Conservation (phyloP, 2,888 invertebrate genomes). For the Xanthorhoe spadicearia region DNA sequence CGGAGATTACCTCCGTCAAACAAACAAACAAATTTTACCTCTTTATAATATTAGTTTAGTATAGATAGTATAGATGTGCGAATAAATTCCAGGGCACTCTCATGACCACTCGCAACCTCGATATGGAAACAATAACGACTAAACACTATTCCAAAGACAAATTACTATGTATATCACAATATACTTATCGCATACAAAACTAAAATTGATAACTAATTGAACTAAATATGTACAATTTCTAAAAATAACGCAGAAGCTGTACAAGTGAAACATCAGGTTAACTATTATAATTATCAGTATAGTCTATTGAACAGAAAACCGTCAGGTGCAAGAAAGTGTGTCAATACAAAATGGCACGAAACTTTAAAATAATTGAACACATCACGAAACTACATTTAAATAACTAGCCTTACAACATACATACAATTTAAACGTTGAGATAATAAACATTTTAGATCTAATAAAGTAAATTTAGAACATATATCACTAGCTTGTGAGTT, state of each 20-base stretch:
- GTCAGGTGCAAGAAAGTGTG: slow-evolving; percentile 28
- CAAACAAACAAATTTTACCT: too few relatives aligned
- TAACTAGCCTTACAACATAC: slow-evolving; percentile 25
- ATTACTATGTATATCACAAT: slow-evolving; percentile 71
- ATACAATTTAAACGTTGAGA: slow-evolving; percentile 26
- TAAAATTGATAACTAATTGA: slow-evolving; percentile 62
- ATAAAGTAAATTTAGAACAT: slow-evolving; percentile 10
- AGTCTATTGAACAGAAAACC: slow-evolving; percentile 17
- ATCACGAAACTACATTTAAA: slow-evolving; percentile 30
- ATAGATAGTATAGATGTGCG: not conserved
- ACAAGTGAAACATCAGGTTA: slow-evolving; percentile 9
- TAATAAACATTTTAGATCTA: slow-evolving; percentile 17
- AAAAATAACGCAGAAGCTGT: slow-evolving; percentile 21
- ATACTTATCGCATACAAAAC: slow-evolving; percentile 55
- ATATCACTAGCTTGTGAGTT: slow-evolving; percentile 8
- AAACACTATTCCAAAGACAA: slow-evolving; percentile 47
- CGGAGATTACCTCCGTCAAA: too few relatives aligned
- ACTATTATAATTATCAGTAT: slow-evolving; percentile 13
- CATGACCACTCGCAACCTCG: not conserved
- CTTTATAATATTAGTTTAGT: too few relatives aligned
- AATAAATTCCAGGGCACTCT: not conserved
- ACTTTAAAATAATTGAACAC: slow-evolving; percentile 34
- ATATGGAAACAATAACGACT: not conserved
- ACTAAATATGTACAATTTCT: slow-evolving; percentile 73
- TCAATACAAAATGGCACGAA: slow-evolving; percentile 36